phyloP scores from a whole-genome alignment of 2,113 vertebrate species.

The Pycnonotus jocosus region DNA sequence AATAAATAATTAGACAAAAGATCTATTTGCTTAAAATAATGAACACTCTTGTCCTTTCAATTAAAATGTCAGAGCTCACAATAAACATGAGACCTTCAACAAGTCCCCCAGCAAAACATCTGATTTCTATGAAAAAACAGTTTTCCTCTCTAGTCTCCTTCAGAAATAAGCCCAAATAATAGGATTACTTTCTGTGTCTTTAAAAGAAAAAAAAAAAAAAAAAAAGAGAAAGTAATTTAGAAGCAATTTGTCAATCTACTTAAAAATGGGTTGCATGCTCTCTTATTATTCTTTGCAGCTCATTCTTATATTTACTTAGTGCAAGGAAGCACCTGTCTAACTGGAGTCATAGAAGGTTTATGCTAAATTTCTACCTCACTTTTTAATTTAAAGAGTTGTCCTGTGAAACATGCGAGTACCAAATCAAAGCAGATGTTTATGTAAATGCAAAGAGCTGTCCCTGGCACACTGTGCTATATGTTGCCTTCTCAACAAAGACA shows the following conservation, averaged over 20 bases:
- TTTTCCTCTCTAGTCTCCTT: not conserved
- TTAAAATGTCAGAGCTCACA: slow-evolving; percentile 3
- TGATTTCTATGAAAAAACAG: not conserved
- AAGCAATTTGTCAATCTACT: not conserved
- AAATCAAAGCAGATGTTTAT: not conserved
- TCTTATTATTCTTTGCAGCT: not conserved
- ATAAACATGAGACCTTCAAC: not conserved
- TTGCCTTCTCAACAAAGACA: not conserved
- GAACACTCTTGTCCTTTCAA: not conserved
- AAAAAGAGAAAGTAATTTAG: not conserved
- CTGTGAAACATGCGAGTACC: not conserved
- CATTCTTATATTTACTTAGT: not conserved
- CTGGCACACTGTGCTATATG: not conserved
- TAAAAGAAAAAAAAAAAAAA: not conserved
- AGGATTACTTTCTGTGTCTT: not conserved
- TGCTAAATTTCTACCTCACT: not conserved
- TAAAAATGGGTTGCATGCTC: not conserved
- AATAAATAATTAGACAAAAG: not conserved
- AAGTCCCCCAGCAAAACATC: not conserved
- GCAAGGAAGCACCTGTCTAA: not conserved
- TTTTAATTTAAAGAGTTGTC: not conserved
- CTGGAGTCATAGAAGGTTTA: not conserved
- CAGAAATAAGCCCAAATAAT: not conserved
- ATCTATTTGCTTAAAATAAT: not conserved
- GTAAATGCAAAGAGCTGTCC: not conserved